Conservation (phyloP, 2,113 vertebrate genomes). For the Poicephalus meyeri region DNA sequence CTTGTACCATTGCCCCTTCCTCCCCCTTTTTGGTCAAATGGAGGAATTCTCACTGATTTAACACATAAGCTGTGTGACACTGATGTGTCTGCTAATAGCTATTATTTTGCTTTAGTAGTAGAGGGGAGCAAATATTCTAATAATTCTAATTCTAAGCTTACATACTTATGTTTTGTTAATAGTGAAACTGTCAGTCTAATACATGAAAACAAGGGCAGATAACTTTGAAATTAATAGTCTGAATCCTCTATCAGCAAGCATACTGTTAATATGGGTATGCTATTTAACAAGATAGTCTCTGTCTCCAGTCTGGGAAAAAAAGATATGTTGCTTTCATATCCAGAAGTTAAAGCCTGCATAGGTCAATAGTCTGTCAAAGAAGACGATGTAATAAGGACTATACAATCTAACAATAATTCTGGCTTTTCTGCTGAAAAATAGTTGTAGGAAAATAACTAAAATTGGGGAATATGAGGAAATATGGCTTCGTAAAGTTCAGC, state of each 20-base stretch:
- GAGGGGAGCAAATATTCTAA: neutral
- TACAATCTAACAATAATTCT: neutral
- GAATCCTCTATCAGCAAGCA: neutral
- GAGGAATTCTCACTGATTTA: neutral
- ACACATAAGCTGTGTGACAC: neutral
- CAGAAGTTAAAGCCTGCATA: neutral
- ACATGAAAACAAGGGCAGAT: neutral
- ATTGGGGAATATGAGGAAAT: too few relatives aligned
- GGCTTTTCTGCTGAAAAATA: neutral
- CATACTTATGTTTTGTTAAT: neutral
- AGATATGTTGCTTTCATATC: neutral
- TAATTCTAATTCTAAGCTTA: slow-evolving; percentile 18
- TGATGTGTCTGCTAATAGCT: neutral
- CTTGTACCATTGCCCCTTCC: neutral
- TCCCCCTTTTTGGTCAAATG: neutral
- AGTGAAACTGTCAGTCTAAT: slow-evolving; percentile 10
- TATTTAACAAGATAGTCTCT: neutral
- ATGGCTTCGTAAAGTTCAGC: too few relatives aligned
- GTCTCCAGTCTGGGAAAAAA: neutral
- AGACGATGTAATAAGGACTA: neutral
- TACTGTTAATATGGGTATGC: neutral
- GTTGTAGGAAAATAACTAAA: neutral
- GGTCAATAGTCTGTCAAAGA: neutral
- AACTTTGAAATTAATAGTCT: neutral
- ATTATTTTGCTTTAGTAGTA: neutral